phyloP scores from a whole-genome alignment of 2,797 vertebrate genomes.

The Anniella stebbinsi region DNA sequence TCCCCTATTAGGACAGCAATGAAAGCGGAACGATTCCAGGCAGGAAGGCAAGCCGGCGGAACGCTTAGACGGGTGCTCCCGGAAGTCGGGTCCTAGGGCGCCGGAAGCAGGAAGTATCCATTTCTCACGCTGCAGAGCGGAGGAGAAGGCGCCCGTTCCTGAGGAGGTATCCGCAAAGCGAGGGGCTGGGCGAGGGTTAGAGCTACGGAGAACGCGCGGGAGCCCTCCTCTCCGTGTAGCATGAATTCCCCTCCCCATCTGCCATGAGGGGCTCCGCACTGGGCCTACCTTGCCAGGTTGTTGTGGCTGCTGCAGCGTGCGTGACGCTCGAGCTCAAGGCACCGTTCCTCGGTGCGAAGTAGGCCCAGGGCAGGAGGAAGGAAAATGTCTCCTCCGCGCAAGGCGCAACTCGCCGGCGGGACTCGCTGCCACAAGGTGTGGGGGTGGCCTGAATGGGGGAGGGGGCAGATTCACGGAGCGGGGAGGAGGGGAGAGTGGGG shows the following conservation, averaged over 20 bases:
- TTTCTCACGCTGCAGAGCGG: not conserved
- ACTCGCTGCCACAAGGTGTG: not conserved
- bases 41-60: not conserved
- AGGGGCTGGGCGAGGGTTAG: not conserved
- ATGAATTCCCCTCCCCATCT: not conserved
- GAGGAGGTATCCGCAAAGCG: not conserved
- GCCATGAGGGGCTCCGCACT: not conserved
- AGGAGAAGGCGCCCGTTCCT: not conserved
- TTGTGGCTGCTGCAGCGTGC: too few species aligned
- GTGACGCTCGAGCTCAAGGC: too few species aligned
- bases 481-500: not conserved
- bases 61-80: accelerated
- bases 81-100: not conserved
- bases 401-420: not conserved
- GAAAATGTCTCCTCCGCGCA: too few species aligned
- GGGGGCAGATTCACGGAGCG: not conserved
- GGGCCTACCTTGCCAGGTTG: not conserved
- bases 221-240: not conserved
- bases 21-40: not conserved
- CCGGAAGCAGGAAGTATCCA: constrained; percentile 32
- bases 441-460: not conserved
- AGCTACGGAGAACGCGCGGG: not conserved
- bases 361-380: not conserved
- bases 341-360: not conserved
- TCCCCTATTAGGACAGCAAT: not conserved